These are phyloP conservation scores for Marasmarcha lunaedactyla DNA, from an alignment of 2,888 invertebrate genomes.

Conservation along the genomic window DNA sequence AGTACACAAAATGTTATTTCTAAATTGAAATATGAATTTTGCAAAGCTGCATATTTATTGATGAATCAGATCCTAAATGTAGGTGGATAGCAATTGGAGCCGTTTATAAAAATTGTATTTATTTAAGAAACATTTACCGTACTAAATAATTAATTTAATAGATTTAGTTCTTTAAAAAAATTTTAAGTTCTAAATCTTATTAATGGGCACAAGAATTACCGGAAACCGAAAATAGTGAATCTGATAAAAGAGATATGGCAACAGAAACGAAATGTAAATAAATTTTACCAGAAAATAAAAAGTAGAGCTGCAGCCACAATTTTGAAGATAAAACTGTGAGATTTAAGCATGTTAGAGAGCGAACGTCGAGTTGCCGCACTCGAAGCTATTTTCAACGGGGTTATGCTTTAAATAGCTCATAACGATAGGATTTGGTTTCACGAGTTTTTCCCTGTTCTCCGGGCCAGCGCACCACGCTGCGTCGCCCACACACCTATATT, in stretches of 20 bases:
- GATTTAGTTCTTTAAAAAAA: too few relatives aligned
- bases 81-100: too few relatives aligned
- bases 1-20: slow-evolving; percentile 10
- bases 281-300: too few relatives aligned
- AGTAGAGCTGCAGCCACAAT: slow-evolving; percentile 10
- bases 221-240: too few relatives aligned
- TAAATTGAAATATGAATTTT: slow-evolving; percentile 1
- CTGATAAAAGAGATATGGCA: too few relatives aligned
- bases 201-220: too few relatives aligned
- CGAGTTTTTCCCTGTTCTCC: slow-evolving; percentile 60
- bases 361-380: slow-evolving; percentile 64
- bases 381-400: slow-evolving; percentile 63
- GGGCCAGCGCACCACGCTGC: slow-evolving; percentile 38
- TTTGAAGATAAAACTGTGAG: slow-evolving; percentile 62
- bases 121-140: too few relatives aligned
- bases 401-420: slow-evolving; percentile 69
- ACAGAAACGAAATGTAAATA: too few relatives aligned
- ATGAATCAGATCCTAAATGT: too few relatives aligned
- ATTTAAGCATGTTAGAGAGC: slow-evolving; percentile 61
- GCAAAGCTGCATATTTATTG: neutral
- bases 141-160: too few relatives aligned
- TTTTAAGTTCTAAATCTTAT: too few relatives aligned
- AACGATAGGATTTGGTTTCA: slow-evolving; percentile 71
- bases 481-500: slow-evolving; percentile 57
- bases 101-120: too few relatives aligned